Percentiles rank a stretch among this genome's conserved stretches.
These are phyloP conservation scores for Dendrocincla fuliginosa DNA, from an alignment of 2,797 vertebrate genomes.

Conservation along the genomic window DNA sequence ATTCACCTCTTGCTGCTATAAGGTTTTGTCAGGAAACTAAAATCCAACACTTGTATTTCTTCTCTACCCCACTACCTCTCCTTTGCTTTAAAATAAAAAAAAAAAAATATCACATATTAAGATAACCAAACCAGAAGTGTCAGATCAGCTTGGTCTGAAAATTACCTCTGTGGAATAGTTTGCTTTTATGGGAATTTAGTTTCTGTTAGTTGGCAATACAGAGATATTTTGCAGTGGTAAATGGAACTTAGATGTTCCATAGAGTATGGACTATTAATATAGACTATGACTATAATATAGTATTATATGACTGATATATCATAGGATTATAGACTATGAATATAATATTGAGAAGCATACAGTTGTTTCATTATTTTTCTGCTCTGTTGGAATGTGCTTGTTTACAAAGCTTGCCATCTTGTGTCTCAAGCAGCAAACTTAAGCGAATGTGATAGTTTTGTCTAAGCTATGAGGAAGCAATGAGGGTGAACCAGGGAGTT, in stretches of 20 bases:
- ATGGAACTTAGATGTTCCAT: neutral
- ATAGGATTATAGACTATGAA: neutral
- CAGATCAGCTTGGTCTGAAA: neutral
- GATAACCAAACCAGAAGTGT: neutral
- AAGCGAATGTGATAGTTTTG: too few species aligned
- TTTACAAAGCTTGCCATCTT: too few species aligned
- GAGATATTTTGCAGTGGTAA: neutral
- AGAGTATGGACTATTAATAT: neutral
- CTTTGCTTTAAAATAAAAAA: neutral
- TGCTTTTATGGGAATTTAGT: neutral
- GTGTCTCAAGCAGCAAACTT: too few species aligned
- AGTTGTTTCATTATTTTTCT: too few species aligned
- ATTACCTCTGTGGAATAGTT: neutral
- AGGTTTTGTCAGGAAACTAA: neutral
- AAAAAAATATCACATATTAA: neutral
- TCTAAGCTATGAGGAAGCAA: too few species aligned
- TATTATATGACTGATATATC: neutral
- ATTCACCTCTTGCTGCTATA: neutral
- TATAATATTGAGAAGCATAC: neutral
- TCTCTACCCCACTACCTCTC: neutral
- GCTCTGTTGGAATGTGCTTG: too few species aligned
- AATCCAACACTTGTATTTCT: neutral
- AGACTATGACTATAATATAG: neutral
- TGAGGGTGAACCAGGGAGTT: too few species aligned
- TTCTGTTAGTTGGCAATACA: neutral